Percentiles rank a stretch among this genome's conserved stretches.
phyloP scores from a whole-genome alignment of 2,888 invertebrate genomes.

The Drosophila algonquin region DNA sequence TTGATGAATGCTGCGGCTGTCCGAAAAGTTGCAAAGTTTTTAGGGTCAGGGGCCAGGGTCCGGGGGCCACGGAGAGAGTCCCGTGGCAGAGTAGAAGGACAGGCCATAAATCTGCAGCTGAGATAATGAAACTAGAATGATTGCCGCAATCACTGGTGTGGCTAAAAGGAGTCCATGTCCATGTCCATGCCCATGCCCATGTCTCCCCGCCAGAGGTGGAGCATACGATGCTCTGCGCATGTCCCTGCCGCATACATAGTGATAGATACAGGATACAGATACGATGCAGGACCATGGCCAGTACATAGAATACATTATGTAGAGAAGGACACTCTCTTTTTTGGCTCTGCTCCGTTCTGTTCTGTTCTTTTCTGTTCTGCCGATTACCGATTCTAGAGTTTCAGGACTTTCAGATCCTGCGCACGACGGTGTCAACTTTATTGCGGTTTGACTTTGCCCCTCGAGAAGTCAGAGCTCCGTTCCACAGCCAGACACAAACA shows the following conservation, averaged over 20 bases:
- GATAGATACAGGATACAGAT: slow-evolving; percentile 29
- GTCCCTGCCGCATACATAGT: slow-evolving; percentile 41
- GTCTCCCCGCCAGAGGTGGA: slow-evolving; percentile 1
- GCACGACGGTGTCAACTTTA: slow-evolving; percentile 73
- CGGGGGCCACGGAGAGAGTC: background rate
- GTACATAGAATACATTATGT: slow-evolving; percentile 61
- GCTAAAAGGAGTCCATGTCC: slow-evolving; percentile 39
- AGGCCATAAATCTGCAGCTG: slow-evolving; percentile 72
- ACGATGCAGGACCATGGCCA: slow-evolving; percentile 21
- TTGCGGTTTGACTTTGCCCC: slow-evolving; percentile 78
- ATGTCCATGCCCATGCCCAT: too few relatives aligned
- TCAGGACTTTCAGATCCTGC: slow-evolving; percentile 58
- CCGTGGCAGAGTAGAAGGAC: background rate
- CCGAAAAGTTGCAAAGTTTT: slow-evolving; percentile 13
- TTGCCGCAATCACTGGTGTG: slow-evolving; percentile 83
- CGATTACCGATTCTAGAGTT: slow-evolving; percentile 30
- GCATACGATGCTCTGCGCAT: slow-evolving; percentile 63
- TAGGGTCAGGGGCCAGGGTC: slow-evolving; percentile 15
- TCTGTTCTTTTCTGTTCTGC: slow-evolving; percentile 5
- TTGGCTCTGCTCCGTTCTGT: background rate
- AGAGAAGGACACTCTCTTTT: slow-evolving; percentile 23
- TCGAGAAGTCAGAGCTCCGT: slow-evolving; percentile 21
- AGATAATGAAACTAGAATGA: slow-evolving; percentile 83
- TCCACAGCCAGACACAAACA: background rate
- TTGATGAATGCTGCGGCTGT: slow-evolving; percentile 48